These are phyloP conservation scores for Philereme transversata DNA, from an alignment of 2,888 invertebrate genomes.

Conservation along the genomic window DNA sequence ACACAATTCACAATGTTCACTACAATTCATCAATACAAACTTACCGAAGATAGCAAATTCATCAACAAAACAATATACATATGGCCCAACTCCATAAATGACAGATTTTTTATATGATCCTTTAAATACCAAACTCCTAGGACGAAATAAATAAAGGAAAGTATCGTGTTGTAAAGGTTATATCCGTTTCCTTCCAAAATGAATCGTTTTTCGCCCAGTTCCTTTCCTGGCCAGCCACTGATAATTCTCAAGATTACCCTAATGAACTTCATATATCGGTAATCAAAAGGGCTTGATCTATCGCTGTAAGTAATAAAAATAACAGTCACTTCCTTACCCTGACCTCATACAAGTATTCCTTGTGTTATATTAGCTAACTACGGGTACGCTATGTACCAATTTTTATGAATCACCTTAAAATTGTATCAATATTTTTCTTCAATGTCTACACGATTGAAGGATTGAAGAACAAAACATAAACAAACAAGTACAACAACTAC, in stretches of 20 bases:
- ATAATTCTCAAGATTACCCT: conserved; percentile 38
- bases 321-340: no score
- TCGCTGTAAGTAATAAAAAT: conserved; percentile 31
- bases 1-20: no score
- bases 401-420: no score
- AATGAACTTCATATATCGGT: conserved; percentile 38
- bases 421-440: no score
- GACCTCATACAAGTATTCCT: no score
- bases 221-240: conserved; percentile 43
- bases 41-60: conserved; percentile 36
- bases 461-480: no score
- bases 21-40: background rate
- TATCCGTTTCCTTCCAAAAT: conserved; percentile 27
- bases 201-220: conserved; percentile 36
- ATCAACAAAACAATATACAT: conserved; percentile 40
- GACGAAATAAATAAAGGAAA: conserved; percentile 33
- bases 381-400: no score
- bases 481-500: no score
- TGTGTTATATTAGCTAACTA: no score
- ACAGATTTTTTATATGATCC: conserved; percentile 24
- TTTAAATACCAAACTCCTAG: conserved; percentile 34
- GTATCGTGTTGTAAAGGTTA: conserved; percentile 31
- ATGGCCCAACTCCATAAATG: conserved; percentile 40
- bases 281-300: conserved; percentile 35
- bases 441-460: no score